Evolutionary conservation across 2,797 vertebrate genomes (phyloP), one percentile per base, ranked within the genome.

Genomic region (Perodicticus potto): DNA sequence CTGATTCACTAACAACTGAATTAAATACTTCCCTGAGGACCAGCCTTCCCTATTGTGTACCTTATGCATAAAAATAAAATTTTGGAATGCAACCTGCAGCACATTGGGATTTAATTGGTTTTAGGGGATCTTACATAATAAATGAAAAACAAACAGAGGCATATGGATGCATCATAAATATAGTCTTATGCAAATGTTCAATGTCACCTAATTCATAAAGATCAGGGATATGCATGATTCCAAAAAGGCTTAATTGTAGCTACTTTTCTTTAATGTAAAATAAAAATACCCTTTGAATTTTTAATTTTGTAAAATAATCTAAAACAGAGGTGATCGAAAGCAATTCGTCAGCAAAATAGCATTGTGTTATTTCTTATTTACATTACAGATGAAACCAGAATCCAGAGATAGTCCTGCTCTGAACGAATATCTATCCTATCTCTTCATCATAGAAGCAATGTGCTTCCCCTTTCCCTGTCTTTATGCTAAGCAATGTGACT

Each of bases 71-170:
- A 93, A 93, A 88, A 92, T 87, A 82, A 86, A 96, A 89, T 57
- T 86, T 49, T 95, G 61, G 27, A 96, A 83, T 55, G 69, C 53
- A 74, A 70, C 49, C 34, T 49, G 32, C 7, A 72, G 84, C 45
- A 80, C 40, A 17, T 13, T 92, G 61, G 43, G 73, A 82, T 86
- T 91, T 93, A 88, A 7, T 14, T n/a, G 22, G 25, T 91, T 86
- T 95, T 92, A 72, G 37, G 84, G 40, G 69, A 93, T 94, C 67
- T 78, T 93, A 69, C 49, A 83, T 93, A 95, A 95, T 94, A 93
- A 97, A 97, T 96, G 81, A 89, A 96, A 97, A 94, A 74, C 78
- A 96, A 97, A 97, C 83, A 96, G 49, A 85, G 12, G 25, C 69
- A 67, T 86, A 89, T 87, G 40, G 45, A 92, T 85, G 57, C 63